phyloP scores from a whole-genome alignment of 2,888 invertebrate genomes.

The Iselma pallidipennis region DNA sequence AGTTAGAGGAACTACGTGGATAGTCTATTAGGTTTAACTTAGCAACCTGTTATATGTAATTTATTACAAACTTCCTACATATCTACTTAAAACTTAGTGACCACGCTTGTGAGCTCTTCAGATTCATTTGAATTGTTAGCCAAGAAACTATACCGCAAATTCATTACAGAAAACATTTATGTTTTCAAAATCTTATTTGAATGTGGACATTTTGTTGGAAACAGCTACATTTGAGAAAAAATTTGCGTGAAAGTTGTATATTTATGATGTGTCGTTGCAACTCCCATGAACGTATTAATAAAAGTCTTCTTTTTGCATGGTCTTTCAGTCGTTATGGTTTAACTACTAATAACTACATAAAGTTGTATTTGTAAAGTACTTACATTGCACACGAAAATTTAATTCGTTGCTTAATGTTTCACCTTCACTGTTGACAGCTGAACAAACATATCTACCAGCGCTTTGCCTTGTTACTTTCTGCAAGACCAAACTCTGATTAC shows the following conservation, averaged over 20 bases:
- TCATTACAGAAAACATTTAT: no score
- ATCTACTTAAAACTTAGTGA: not conserved
- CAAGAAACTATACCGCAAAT: not conserved
- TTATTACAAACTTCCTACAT: not conserved
- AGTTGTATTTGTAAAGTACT: no score
- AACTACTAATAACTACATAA: no score
- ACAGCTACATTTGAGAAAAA: no score
- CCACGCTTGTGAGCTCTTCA: not conserved
- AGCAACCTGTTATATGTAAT: not conserved
- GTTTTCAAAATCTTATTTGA: no score
- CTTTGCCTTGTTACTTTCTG: slow-evolving; percentile 86
- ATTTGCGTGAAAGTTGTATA: no score
- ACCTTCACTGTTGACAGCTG: slow-evolving; percentile 85
- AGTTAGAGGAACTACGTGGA: not conserved
- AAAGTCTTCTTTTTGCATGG: no score
- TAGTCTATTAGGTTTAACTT: not conserved
- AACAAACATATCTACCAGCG: slow-evolving; percentile 86
- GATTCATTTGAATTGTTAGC: no score
- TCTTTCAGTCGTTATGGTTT: no score
- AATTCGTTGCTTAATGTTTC: slow-evolving; percentile 87
- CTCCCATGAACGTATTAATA: no score
- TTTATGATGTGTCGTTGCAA: no score
- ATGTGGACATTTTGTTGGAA: no score
- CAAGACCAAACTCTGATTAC: slow-evolving; percentile 89
- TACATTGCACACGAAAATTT: slow-evolving; percentile 84